A percentile compares a stretch with the other conserved stretches of the same genome.
phyloP scores from a whole-genome alignment of 2,797 vertebrate genomes.

The Pelochelys cantorii region DNA sequence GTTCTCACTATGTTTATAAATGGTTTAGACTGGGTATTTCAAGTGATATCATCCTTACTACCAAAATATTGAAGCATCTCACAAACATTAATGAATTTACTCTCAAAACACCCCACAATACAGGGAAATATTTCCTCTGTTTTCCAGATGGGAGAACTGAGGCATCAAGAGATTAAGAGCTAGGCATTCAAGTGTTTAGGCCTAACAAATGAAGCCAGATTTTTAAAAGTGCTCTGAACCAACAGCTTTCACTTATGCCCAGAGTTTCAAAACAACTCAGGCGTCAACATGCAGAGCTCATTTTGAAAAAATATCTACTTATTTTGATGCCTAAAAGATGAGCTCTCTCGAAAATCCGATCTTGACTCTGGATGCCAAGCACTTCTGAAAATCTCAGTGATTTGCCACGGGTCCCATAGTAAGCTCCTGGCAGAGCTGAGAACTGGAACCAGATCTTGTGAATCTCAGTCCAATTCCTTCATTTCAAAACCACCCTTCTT shows the following conservation, averaged over 20 bases:
- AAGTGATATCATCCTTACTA: neutral
- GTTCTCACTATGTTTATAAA: constrained; percentile 42
- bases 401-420: neutral
- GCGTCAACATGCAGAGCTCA: neutral
- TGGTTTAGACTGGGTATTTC: neutral
- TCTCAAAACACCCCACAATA: neutral
- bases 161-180: neutral
- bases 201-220: neutral
- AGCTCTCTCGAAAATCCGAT: neutral
- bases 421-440: neutral
- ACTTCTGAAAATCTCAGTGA: neutral
- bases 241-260: neutral
- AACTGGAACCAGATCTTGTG: neutral
- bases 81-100: neutral
- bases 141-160: neutral
- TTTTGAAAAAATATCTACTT: neutral
- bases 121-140: neutral
- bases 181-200: neutral
- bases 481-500: neutral
- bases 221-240: neutral
- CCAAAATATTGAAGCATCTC: neutral
- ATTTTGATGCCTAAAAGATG: neutral
- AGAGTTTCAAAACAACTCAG: neutral
- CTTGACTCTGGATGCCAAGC: neutral
- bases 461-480: neutral